Conservation (phyloP, 2,113 vertebrate species). For the Amphilophus citrinellus region DNA sequence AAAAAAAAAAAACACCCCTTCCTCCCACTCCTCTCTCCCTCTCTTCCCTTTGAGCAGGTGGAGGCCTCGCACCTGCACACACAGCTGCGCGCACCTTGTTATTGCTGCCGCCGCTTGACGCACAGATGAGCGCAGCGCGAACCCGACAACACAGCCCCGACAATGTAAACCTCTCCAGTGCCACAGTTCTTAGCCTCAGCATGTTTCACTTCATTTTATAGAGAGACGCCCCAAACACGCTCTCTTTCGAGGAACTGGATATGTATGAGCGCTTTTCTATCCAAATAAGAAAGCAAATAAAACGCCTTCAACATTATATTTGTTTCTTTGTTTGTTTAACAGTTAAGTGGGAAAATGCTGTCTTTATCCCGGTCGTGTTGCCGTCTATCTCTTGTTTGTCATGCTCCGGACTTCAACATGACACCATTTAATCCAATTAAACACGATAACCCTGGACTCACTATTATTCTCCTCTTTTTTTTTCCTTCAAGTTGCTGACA, state of each 20-base stretch:
- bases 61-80: constrained; percentile 70
- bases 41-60: constrained; percentile 63
- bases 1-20: neutral
- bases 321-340: neutral
- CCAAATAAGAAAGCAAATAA: neutral
- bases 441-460: constrained; percentile 78
- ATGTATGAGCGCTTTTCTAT: neutral
- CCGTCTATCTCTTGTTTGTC: constrained; percentile 66
- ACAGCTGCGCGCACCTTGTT: constrained; percentile 73
- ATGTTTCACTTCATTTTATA: constrained; percentile 13
- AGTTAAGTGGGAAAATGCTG: neutral
- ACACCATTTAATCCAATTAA: constrained; percentile 86
- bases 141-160: constrained; percentile 51
- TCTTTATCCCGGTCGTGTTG: constrained; percentile 18
- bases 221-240: neutral
- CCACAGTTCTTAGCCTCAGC: constrained; percentile 25
- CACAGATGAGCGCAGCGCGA: constrained; percentile 62
- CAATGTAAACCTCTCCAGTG: constrained; percentile 27
- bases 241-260: neutral
- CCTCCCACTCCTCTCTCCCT: neutral
- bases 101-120: constrained; percentile 69
- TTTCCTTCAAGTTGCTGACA: constrained; percentile 71
- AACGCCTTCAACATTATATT: neutral
- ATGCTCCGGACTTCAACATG: constrained; percentile 69
- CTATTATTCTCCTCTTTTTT: constrained; percentile 69